Conservation (phyloP, 1,140 invertebrate genomes). For the Neotoxoptera formosana region DNA sequence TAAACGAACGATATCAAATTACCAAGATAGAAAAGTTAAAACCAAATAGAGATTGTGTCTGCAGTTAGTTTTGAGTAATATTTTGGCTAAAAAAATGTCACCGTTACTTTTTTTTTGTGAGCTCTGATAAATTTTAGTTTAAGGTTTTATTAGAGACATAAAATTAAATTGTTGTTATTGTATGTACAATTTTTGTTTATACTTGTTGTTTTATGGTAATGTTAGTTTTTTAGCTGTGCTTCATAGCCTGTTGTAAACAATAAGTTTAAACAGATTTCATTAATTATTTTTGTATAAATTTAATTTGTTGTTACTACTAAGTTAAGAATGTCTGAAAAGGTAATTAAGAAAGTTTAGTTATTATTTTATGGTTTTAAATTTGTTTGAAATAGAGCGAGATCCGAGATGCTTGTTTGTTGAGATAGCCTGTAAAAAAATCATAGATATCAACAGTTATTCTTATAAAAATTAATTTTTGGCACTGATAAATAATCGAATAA, state of each 20-base stretch:
- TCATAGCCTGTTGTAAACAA: conserved; percentile 5
- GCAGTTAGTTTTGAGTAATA: neutral
- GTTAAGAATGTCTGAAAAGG: neutral
- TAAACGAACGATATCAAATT: neutral
- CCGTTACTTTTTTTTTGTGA: neutral
- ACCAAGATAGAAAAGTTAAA: neutral
- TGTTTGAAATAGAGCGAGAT: neutral
- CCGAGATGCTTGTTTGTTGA: neutral
- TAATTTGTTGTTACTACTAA: conserved; percentile 17
- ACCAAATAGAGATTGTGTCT: neutral
- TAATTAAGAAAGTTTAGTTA: neutral
- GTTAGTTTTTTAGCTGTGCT: neutral
- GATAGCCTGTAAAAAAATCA: neutral
- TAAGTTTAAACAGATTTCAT: conserved; percentile 31
- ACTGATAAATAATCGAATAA: neutral
- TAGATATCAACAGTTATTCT: conserved; percentile 18
- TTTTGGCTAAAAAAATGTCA: conserved; percentile 1
- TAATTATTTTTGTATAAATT: conserved; percentile 1
- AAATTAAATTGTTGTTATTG: conserved; percentile 15
- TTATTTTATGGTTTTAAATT: conserved; percentile 29
- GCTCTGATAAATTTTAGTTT: neutral
- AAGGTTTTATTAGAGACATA: neutral
- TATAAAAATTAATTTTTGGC: neutral
- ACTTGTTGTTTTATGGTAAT: neutral
- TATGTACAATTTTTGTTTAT: neutral